Base-by-base conservation (phyloP, 2,797 vertebrate species). In the Mastacembelus armatus region DNA sequence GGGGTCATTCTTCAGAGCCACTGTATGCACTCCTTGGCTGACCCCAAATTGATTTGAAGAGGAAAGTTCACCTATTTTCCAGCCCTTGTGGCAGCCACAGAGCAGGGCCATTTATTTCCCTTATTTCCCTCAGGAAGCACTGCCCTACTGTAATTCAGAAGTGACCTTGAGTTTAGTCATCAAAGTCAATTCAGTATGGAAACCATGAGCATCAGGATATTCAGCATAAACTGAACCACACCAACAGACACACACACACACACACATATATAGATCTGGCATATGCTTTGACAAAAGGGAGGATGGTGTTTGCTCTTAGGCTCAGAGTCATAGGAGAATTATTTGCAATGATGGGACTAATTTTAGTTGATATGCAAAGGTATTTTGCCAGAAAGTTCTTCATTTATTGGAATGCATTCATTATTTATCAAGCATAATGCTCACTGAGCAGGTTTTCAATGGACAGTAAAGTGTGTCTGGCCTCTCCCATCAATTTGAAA, bases 161-260 rank as follows among this genome's bases (percentile, higher is more conserved):
- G 66, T 78, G 86, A 90, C 89, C 90, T 92, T 89, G 87, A 83
- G 29, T 79, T 74, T 47, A 66, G 61, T 83, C 67, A 61, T 84
- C 54, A 78, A 49, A 58, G 65, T 32, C 14, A 24, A 48, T 63
- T 71, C 50, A 48, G 66, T 49, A 66, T 44, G 63, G 38, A 87
- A 75, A 71, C 18, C 50, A 45, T 45, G 38, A 65, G 58, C 64
- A 79, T 73, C 56, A 59, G 21, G 64, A 73, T 67, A 61, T 66
- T 72, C 29, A 47, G 26, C 55, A 65, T 66, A 59, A 74, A 80
- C 69, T 60, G 40, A 61, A 52, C 19, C 62, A 74, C 33, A 27
- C n/a, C 50, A 44, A 69, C 68, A 16, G 18, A 59, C 16, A 22
- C 19, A 10, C 14, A 65, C 57, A 69, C 64, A n/a, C n/a, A n/a